Conservation (phyloP, 2,797 vertebrate species). For the Peromyscus melanophrys region DNA sequence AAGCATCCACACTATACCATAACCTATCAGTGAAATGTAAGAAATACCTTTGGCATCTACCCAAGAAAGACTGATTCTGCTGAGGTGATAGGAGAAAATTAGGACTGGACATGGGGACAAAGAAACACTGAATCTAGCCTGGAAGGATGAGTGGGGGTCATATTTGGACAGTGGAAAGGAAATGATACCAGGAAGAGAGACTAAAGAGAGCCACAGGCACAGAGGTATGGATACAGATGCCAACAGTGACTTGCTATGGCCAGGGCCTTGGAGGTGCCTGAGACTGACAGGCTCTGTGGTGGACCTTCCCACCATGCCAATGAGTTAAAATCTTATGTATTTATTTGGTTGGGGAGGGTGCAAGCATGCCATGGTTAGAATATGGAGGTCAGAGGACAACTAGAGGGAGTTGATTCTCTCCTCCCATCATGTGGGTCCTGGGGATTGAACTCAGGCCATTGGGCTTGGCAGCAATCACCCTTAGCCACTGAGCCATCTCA, state of each 20-base stretch:
- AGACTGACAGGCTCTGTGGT: neutral
- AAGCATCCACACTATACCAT: constrained; percentile 42
- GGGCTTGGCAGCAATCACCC: neutral
- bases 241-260: neutral
- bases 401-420: neutral
- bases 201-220: neutral
- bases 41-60: constrained; percentile 52
- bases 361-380: neutral
- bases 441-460: neutral
- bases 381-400: neutral
- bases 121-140: neutral
- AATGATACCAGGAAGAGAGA: constrained; percentile 11
- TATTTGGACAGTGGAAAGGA: neutral
- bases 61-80: constrained; percentile 39
- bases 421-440: neutral
- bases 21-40: constrained; percentile 59
- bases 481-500: neutral
- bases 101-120: neutral
- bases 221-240: neutral
- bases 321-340: neutral
- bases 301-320: neutral
- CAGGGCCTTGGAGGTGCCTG: neutral
- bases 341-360: neutral
- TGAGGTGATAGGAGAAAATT: constrained; percentile 54
- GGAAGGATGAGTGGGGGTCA: neutral